Evolutionary conservation across 2,797 vertebrate genomes (phyloP).

Genomic region (Cyprinella venusta): DNA sequence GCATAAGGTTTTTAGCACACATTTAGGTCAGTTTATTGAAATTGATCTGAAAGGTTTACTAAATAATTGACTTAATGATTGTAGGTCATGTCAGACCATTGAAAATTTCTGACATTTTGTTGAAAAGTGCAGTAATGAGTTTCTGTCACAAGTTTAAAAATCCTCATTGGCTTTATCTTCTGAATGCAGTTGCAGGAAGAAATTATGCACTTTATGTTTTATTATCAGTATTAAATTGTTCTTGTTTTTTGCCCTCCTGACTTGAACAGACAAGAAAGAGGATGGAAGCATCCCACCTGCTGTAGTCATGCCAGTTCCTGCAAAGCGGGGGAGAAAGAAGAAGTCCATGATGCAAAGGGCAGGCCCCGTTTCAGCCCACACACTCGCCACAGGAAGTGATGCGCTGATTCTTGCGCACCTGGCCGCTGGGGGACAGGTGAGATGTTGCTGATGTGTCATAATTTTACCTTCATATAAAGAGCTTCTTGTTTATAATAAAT

Average conservation of each 20-base stretch:
- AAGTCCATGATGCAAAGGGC: conserved; percentile 84
- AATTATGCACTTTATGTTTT: neutral
- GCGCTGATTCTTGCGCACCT: conserved; percentile 81
- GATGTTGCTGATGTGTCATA: neutral
- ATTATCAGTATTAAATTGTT: neutral
- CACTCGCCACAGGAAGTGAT: conserved; percentile 78
- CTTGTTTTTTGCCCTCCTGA: conserved; percentile 25
- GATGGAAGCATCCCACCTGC: conserved; percentile 70
- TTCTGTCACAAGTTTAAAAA: neutral
- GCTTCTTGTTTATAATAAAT: neutral
- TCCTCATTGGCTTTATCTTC: neutral
- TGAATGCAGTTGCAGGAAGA: neutral
- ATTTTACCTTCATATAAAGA: neutral
- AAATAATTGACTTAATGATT: neutral
- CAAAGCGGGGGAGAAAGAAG: conserved; percentile 91
- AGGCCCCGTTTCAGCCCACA: conserved; percentile 69
- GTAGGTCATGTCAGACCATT: neutral
- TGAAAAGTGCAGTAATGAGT: too few species aligned
- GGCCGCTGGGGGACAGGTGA: conserved; percentile 79
- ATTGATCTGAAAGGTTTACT: neutral
- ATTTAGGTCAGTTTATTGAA: neutral
- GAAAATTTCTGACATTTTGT: too few species aligned
- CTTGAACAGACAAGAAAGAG: conserved; percentile 76
- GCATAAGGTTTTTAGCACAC: neutral
- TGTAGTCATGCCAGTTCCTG: conserved; percentile 77